Evolutionary conservation across 2,797 vertebrate species (phyloP), one percentile per base, ranked within the genome.

Genomic region (Chaetodon trifasciatus): DNA sequence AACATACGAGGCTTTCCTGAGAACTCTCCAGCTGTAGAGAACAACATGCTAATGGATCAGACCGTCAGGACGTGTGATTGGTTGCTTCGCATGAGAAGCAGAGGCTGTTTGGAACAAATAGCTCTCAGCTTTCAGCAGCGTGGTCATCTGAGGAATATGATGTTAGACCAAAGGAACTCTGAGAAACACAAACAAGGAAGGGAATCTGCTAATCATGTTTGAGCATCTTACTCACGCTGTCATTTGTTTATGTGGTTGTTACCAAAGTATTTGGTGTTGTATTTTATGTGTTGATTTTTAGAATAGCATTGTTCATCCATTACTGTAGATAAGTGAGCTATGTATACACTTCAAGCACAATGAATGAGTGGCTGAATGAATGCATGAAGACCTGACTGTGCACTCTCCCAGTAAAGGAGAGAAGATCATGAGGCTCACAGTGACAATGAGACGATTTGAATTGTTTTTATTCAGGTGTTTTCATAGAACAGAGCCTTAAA

Each of bases 391-490:
- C 8, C 39, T 3, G 11, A 40, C 28, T 4, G 28, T 32, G 2
- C 28, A 44, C 15, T 32, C n/a, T 23, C 32, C 44, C 5, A 47
- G 11, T 49, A 49, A 44, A 65, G 44, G 12, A 62, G 21, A 69
- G 61, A 77, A 37, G 6, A 37, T 58, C 40, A 39, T 21, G 24
- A 32, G n/a, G 37, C 50, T 57, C 53, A 66, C 6, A 66, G 16
- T 16, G 46, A 5, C 24, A 37, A 21, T 28, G 7, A 68, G 21
- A 49, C 23, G 16, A 35, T 68, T 16, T 49, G 65, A 70, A n/a
- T 70, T 0, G 16, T 76, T 79, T 68, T 63, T 50, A 56, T 57
- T 56, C 55, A 53, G 35, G 6, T n/a, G 50, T 23, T 81, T 66
- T 64, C 4, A 57, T 23, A 53, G 2, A 37, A 19, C 42, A 15